A percentile compares a stretch with the other conserved stretches of the same genome.
Conservation (phyloP, 1,140 invertebrate species). For the Microplitis mediator region DNA sequence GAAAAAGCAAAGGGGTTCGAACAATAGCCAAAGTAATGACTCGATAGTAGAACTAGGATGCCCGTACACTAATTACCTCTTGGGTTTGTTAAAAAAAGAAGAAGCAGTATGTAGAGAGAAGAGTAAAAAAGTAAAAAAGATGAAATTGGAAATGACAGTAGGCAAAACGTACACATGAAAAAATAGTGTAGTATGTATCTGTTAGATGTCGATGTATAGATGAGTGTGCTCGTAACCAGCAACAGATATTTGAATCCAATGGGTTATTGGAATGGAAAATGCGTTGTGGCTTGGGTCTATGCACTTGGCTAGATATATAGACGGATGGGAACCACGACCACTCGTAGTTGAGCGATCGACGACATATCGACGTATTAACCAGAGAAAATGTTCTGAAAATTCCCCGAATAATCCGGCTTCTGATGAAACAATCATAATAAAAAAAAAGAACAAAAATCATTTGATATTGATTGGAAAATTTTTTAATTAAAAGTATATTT, state of each 20-base stretch:
- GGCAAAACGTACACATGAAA: not conserved
- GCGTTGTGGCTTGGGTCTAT: not conserved
- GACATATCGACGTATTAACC: no score
- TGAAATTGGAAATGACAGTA: no score
- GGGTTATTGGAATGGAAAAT: conserved; percentile 3
- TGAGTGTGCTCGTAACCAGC: no score
- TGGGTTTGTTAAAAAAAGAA: not conserved
- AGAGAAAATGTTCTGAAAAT: no score
- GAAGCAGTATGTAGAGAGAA: not conserved
- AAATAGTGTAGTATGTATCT: not conserved
- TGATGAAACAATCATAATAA: no score
- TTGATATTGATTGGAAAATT: no score
- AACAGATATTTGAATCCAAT: not conserved
- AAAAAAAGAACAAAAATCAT: no score
- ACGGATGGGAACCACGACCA: not conserved
- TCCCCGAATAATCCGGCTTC: no score
- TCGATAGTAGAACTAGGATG: not conserved
- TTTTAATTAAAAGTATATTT: no score
- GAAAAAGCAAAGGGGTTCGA: not conserved
- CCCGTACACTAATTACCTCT: not conserved
- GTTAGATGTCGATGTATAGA: no score
- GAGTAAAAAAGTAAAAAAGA: no score
- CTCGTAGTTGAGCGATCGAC: not conserved
- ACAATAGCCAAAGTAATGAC: not conserved
- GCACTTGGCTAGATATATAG: no score